Conservation (phyloP, 1,140 invertebrate species). For the Paramacrobiotus metropolitanus region DNA sequence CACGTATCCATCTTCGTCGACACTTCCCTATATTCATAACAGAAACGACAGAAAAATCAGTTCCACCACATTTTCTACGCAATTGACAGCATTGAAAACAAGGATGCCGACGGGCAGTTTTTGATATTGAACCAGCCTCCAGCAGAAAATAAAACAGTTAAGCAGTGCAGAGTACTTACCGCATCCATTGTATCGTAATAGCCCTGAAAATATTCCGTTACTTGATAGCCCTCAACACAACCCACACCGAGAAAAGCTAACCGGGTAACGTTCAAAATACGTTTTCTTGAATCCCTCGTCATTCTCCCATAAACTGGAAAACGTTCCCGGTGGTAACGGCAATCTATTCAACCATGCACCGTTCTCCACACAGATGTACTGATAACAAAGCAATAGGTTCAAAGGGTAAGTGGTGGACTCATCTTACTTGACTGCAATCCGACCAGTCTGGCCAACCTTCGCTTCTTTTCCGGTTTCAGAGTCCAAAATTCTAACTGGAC, state of each 20-base stretch:
- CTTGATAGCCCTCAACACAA: not conserved
- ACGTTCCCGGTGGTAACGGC: constrained; percentile 61
- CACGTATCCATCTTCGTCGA: constrained; percentile 55
- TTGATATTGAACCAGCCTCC: too few species aligned
- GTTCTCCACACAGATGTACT: constrained; percentile 1
- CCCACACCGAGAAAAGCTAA: constrained; percentile 25
- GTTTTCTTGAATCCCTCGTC: constrained; percentile 52
- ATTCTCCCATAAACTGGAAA: constrained; percentile 52
- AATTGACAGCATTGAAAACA: too few species aligned
- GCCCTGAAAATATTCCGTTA: constrained; percentile 28
- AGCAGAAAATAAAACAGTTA: too few species aligned
- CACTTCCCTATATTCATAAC: too few species aligned
- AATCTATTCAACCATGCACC: constrained; percentile 21
- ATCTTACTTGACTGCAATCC: constrained; percentile 48
- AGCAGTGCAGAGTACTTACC: too few species aligned
- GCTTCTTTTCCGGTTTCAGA: constrained; percentile 39
- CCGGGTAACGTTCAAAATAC: constrained; percentile 55
- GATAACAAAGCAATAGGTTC: not conserved
- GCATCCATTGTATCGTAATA: constrained; percentile 89
- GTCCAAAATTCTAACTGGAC: constrained; percentile 41
- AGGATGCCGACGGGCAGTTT: too few species aligned
- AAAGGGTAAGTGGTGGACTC: constrained; percentile 2
- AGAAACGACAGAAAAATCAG: too few species aligned
- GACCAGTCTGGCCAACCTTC: constrained; percentile 41
- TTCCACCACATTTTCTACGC: too few species aligned